Evolutionary conservation across 2,797 vertebrate genomes (phyloP).

Genomic region (Semotilus atromaculatus): DNA sequence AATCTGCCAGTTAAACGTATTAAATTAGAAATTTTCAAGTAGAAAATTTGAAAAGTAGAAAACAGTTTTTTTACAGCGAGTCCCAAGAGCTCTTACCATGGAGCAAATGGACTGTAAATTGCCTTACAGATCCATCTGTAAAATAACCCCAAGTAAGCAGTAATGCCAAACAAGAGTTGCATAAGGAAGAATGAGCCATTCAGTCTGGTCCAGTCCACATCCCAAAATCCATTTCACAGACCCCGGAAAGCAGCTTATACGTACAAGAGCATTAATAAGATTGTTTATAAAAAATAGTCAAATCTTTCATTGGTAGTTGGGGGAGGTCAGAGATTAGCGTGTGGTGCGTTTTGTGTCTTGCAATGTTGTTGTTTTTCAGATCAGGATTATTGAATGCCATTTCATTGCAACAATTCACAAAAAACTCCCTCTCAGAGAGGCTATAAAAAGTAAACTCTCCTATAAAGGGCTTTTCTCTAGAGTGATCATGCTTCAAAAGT

Average conservation of each 20-base stretch:
- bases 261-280: constrained; percentile 63
- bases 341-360: not conserved
- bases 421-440: not conserved
- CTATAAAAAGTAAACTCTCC: not conserved
- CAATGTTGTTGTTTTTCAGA: not conserved
- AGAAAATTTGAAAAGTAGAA: not conserved
- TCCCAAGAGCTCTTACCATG: not conserved
- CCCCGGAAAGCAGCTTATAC: constrained; percentile 50
- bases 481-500: not conserved
- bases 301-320: constrained; percentile 54
- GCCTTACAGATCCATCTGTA: not conserved
- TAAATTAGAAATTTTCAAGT: not conserved
- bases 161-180: constrained; percentile 44
- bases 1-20: not conserved
- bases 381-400: not conserved
- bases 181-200: constrained; percentile 50
- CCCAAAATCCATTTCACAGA: constrained; percentile 38
- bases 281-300: constrained; percentile 61
- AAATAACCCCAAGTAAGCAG: not conserved
- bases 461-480: constrained; percentile 1
- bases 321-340: not conserved
- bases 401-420: not conserved
- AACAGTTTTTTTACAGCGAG: too few species aligned
- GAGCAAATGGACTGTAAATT: not conserved
- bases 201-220: not conserved